Percentiles rank a stretch among this genome's conserved stretches.
phyloP scores from a whole-genome alignment of 2,888 invertebrate species.

The Aplocera efformata region DNA sequence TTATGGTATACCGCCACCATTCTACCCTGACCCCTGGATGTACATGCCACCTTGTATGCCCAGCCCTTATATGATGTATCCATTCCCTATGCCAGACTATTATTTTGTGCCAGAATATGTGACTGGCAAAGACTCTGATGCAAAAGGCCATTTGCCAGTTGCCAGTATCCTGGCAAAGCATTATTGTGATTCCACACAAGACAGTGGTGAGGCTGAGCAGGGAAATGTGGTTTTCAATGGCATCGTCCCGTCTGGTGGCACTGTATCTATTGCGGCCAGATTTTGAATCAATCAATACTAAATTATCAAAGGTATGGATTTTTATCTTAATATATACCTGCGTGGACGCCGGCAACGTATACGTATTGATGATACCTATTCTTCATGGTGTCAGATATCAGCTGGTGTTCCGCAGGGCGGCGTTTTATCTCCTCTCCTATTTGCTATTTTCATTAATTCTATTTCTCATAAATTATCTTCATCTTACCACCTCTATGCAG shows the following conservation, averaged over 20 bases:
- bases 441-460: constrained; percentile 6
- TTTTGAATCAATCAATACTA: constrained; percentile 16
- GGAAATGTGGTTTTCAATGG: constrained; percentile 8
- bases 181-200: no score
- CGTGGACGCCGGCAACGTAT: no score
- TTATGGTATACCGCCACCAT: neutral
- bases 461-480: constrained; percentile 1
- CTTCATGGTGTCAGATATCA: neutral
- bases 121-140: no score
- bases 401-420: constrained; percentile 8
- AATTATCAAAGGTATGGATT: no score
- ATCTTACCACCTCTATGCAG: constrained; percentile 7
- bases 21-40: neutral
- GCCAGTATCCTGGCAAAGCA: neutral
- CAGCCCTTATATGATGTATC: neutral
- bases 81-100: neutral
- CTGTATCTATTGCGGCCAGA: constrained; percentile 20
- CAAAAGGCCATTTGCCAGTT: neutral
- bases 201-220: neutral
- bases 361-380: no score
- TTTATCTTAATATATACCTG: no score
- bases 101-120: no score
- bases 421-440: constrained; percentile 6
- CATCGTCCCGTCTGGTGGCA: constrained; percentile 20
- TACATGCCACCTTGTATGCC: neutral